These are phyloP conservation scores for Erythrolamprus reginae DNA, from an alignment of 2,113 vertebrate species.

Conservation along the genomic window DNA sequence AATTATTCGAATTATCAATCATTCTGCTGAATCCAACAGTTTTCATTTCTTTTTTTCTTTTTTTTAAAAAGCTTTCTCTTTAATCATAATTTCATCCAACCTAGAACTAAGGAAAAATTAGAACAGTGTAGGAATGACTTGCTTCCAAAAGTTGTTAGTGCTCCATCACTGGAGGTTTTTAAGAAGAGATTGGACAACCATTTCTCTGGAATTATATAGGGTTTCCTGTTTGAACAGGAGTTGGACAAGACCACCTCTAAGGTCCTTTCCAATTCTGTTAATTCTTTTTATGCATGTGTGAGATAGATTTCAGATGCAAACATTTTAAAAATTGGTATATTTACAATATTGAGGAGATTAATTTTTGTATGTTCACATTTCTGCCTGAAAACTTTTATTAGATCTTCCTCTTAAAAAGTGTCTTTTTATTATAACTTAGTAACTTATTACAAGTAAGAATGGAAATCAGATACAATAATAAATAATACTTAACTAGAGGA, in stretches of 20 bases:
- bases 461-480: too few relatives aligned
- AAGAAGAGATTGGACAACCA: too few relatives aligned
- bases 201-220: too few relatives aligned
- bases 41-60: background rate
- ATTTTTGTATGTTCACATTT: background rate
- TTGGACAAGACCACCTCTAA: too few relatives aligned
- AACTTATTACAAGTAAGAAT: background rate
- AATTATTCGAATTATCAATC: background rate
- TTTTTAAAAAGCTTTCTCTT: background rate
- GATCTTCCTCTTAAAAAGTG: background rate
- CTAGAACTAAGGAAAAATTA: too few relatives aligned
- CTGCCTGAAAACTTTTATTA: background rate
- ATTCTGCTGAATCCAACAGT: background rate
- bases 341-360: background rate
- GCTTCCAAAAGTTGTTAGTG: too few relatives aligned
- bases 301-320: background rate
- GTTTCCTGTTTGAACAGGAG: too few relatives aligned
- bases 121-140: too few relatives aligned
- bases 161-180: too few relatives aligned
- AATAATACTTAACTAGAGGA: background rate
- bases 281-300: background rate
- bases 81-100: background rate
- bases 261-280: too few relatives aligned
- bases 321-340: background rate
- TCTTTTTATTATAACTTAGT: background rate